Evolutionary conservation across 2,888 invertebrate species (phyloP), one percentile per base, ranked within the genome.

Genomic region (Acleris emargana): DNA sequence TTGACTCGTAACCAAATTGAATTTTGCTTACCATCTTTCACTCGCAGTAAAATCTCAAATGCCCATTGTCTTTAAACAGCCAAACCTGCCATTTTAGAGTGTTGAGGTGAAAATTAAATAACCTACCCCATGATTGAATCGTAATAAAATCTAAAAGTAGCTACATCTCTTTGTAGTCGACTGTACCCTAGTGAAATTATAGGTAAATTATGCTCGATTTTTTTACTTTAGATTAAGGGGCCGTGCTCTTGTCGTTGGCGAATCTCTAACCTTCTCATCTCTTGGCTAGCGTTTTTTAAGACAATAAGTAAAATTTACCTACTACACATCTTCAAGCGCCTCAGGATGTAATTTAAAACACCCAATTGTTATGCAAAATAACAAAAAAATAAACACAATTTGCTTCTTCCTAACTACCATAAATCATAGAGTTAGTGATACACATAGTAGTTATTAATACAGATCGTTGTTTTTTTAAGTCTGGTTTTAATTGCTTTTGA

Each of bases 321-420:
- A n/a, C 42, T 52, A 58, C 49, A 59, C 47, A 61, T 38, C 16
- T n/a, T 49, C 4, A 22, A 38, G 17, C 47, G 49, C 58, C 42
- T 49, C 49, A 58, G 53, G 58, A 59, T 63, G 53, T 58, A 45
- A 58, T 53, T 54, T 17, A 54, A 22, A 49, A 64, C 59, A 54
- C 49, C 42, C 59, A 64, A 60, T 60, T 64, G 42, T 42, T 64
- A 64, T 60, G 59, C 43, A 54, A 60, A 64, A 55, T 60, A 55
- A 54, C 59, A 54, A 55, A 64, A 25, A 64, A 59, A 52, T 16
- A 57, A 4, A 38, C 17, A 38, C 45, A 18, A 50, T 54, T 18
- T 49, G 59, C 22, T 55, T 9, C 47, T 43, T 64, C 43, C 49
- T 16, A 45, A 28, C 22, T 7, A 11, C 50, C 43, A 55, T 60